Evolutionary conservation across 2,888 invertebrate species (phyloP), one percentile per base, ranked within the genome.

Genomic region (Lasioglossum leucozonium): DNA sequence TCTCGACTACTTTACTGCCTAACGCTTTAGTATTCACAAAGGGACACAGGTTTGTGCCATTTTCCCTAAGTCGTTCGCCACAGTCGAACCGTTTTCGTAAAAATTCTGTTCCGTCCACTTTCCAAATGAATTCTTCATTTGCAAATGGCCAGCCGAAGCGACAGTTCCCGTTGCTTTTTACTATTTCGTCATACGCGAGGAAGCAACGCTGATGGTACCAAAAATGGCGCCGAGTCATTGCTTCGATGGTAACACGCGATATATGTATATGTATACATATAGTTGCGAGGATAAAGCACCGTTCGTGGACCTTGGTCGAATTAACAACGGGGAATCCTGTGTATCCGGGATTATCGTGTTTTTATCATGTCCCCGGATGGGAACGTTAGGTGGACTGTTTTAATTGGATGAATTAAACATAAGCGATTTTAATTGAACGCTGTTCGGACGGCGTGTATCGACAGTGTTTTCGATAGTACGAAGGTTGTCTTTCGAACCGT

Each of bases 351-450:
- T 75, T 51, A 13, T 71, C n/a, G 34, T 42, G 42, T 6, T 55
- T 47, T 30, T 67, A 4, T 51, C 18, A 0, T 40, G 47, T 22
- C 26, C 1, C 26, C 5, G 44, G n/a, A 26, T 40, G 42, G 37
- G 16, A 47, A 55, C 13, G 37, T 30, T 22, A n/a, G 18, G 18
- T 22, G 30, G 30, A 62, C 42, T 34, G 13, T 22, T 40, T 76
- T 42, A 18, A 40, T 80, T 26, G 51, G 10, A 34, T 40, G 65
- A 74, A 79, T 79, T 79, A 51, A 74, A 58, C n/a, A n/a, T 37
- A 42, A 26, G 26, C 40, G 40, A 40, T 5, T 26, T 42, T 40
- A 42, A 69, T 69, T 26, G n/a, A 69, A 40, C 34, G 37, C 1
- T 3, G 26, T 62, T 65, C 34, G 34, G 2, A 65, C 34, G 34